A percentile compares a stretch with the other conserved stretches of the same genome.
phyloP scores from a whole-genome alignment of 2,797 vertebrate genomes.

The Macropus fuliginosus region DNA sequence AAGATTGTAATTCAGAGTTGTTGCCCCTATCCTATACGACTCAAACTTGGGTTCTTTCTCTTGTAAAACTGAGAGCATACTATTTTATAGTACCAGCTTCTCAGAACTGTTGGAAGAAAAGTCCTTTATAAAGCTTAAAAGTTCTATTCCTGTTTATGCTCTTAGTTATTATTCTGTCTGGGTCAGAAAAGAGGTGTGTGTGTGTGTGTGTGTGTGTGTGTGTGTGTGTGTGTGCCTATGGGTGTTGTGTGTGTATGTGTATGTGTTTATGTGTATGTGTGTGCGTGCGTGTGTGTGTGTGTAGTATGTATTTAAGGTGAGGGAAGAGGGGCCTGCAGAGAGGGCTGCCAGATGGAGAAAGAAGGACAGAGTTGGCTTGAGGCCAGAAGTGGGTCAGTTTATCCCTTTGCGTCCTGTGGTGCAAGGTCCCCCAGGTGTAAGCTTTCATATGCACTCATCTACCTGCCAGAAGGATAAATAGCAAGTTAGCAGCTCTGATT shows the following conservation, averaged over 20 bases:
- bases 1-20: too few relatives aligned
- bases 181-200: neutral
- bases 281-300: too few relatives aligned
- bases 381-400: constrained; percentile 37
- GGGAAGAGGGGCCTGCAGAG: neutral
- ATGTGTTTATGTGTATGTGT: neutral
- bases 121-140: neutral
- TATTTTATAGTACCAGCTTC: neutral
- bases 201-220: neutral
- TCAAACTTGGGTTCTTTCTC: neutral
- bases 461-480: constrained; percentile 48
- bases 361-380: constrained; percentile 14
- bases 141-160: neutral
- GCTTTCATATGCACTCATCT: neutral
- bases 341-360: neutral
- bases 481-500: constrained; percentile 39
- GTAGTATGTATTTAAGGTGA: neutral
- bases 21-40: neutral
- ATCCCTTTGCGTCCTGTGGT: neutral
- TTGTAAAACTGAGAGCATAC: neutral
- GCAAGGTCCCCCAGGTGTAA: neutral
- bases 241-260: neutral
- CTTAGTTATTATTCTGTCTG: neutral
- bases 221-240: neutral
- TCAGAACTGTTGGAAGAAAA: neutral